A percentile compares a stretch with the other conserved stretches of the same genome.
Evolutionary conservation across 2,888 invertebrate species (phyloP).

Genomic region (Osedax frankpressi): DNA sequence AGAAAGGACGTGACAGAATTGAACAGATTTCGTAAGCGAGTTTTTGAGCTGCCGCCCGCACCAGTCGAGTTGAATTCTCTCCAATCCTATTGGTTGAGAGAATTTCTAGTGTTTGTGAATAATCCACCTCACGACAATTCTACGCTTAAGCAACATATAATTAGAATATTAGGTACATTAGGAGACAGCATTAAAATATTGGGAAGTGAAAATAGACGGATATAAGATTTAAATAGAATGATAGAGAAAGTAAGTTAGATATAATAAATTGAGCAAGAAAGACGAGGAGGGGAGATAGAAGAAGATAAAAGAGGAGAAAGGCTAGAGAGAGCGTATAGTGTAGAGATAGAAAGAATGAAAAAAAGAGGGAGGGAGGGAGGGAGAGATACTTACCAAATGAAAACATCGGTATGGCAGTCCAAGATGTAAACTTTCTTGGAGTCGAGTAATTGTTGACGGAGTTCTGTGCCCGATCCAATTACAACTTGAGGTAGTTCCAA

Average conservation of each 20-base stretch:
- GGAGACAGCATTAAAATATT: no score
- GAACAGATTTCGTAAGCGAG: slow-evolving; percentile 87
- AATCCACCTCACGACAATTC: no score
- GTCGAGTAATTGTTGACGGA: slow-evolving; percentile 82
- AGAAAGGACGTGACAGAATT: slow-evolving; percentile 70
- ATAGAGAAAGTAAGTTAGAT: no score
- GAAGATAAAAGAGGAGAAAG: neutral
- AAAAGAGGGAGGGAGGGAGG: neutral
- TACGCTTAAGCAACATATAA: no score
- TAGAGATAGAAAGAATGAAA: neutral
- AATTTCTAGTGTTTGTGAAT: no score
- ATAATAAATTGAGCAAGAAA: no score
- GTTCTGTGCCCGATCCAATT: slow-evolving; percentile 74
- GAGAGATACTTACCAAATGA: slow-evolving; percentile 63
- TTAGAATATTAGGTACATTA: no score
- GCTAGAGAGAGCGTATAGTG: no score
- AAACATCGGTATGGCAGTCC: slow-evolving; percentile 82
- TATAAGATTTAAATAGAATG: no score
- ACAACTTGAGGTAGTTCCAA: slow-evolving; percentile 79
- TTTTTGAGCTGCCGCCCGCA: slow-evolving; percentile 87
- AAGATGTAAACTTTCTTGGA: slow-evolving; percentile 89
- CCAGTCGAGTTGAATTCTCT: slow-evolving; percentile 84
- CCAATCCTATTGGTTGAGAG: slow-evolving; percentile 76
- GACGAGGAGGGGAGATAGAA: neutral
- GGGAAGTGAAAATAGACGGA: no score